A percentile compares a stretch with the other conserved stretches of the same genome.
These are phyloP conservation scores for Seladonia tumulorum DNA, from an alignment of 2,888 invertebrate species.

Conservation along the genomic window DNA sequence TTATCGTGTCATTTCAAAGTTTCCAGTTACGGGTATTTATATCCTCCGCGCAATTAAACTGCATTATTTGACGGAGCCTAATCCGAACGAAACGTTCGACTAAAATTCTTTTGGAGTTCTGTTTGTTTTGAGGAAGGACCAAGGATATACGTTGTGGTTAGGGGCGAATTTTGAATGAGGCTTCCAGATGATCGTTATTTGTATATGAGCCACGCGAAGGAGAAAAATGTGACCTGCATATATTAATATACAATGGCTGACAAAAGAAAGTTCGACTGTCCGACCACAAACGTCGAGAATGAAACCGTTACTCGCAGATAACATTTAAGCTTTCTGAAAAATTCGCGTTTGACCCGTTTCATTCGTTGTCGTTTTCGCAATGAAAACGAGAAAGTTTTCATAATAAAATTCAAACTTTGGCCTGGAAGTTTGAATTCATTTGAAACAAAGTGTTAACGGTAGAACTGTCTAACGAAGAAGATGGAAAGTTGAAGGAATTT, in stretches of 20 bases:
- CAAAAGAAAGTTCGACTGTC: not conserved
- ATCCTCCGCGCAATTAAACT: slow-evolving; percentile 15
- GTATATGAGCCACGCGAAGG: not conserved
- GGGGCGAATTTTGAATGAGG: slow-evolving; percentile 18
- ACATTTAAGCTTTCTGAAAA: not conserved
- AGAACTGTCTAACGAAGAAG: not conserved
- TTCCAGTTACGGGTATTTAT: not conserved
- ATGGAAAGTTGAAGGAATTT: not conserved
- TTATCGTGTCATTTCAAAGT: slow-evolving; percentile 14
- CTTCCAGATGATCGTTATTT: slow-evolving; percentile 8
- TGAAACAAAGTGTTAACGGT: not conserved
- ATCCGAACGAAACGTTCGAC: not conserved
- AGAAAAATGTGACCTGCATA: slow-evolving; percentile 30
- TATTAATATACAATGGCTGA: slow-evolving; percentile 35
- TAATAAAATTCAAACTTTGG: not conserved
- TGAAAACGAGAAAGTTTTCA: not conserved
- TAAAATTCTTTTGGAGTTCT: not conserved
- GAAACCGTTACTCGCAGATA: not conserved
- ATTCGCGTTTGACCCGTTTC: no score
- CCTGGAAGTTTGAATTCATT: not conserved
- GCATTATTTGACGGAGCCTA: slow-evolving; percentile 26
- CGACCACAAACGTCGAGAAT: not conserved
- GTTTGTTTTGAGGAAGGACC: slow-evolving; percentile 5
- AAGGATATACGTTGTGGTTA: not conserved
- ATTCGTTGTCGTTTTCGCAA: no score